phyloP scores from a whole-genome alignment of 2,113 vertebrate species.

The Solea senegalensis region DNA sequence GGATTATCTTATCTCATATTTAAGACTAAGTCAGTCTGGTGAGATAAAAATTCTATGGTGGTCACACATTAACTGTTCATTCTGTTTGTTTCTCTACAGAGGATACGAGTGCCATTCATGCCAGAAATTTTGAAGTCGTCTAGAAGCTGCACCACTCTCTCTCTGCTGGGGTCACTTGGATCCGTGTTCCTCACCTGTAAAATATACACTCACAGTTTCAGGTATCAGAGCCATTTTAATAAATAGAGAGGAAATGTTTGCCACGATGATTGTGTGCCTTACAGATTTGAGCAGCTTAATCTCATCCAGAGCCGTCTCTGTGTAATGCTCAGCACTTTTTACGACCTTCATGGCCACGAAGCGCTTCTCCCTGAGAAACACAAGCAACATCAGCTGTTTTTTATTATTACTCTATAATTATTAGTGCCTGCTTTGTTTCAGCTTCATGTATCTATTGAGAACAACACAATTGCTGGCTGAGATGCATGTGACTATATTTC shows the following conservation, averaged over 20 bases:
- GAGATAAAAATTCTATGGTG: not conserved
- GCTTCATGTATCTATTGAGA: no score
- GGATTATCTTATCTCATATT: no score
- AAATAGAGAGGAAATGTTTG: not conserved
- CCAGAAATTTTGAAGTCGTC: conserved; percentile 99
- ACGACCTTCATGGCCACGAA: conserved; percentile 99
- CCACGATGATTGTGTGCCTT: conserved; percentile 60
- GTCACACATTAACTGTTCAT: not conserved
- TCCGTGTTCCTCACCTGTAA: conserved; percentile 92
- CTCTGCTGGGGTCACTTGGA: conserved; percentile 88
- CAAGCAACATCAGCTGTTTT: not conserved
- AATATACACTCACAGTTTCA: conserved; percentile 3
- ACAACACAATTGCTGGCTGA: no score
- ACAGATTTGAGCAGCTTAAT: conserved; percentile 95
- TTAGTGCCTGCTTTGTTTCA: no score
- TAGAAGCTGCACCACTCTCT: conserved; percentile 93
- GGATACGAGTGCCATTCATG: conserved; percentile 97
- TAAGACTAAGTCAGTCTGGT: no score
- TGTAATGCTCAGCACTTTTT: conserved; percentile 99
- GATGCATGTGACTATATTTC: no score
- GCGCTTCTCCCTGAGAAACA: conserved; percentile 84
- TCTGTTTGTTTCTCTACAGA: conserved; percentile 51
- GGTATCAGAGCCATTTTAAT: not conserved
- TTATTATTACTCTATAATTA: not conserved
- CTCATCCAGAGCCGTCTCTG: conserved; percentile 96